Base-by-base conservation (phyloP, 2,113 vertebrate species). In the Ptyas mucosa region DNA sequence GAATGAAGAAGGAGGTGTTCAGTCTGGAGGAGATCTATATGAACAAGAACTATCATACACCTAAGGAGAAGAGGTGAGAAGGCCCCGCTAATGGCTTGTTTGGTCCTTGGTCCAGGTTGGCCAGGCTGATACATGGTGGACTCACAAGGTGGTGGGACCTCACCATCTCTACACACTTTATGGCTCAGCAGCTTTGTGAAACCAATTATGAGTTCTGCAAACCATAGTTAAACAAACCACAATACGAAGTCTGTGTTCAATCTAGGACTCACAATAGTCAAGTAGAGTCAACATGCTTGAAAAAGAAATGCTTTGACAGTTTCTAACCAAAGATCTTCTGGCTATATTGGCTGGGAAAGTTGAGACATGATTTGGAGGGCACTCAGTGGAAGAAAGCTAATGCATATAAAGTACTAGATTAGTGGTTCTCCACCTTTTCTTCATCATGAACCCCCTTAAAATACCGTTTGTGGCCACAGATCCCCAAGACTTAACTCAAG, bases 11-110 rank as follows among this genome's bases (percentile, higher is more conserved):
- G 97, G 98, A 99, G 92, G 98, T 98, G 95, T 99, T 99, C 91
- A 99, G 98, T 91, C 95, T 99, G 96, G 98, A 99, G 94, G 98
- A 99, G 97, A 99, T 99, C 96, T 99, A 99, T 94, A 99, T 98
- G 61, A 99, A 99, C 93, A 98, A 99, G 96, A 99, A 99, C 95
- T 99, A 98, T 96, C 98, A 96, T 75, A 98, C 98, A 85, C 98
- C 98, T 21, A 98, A 98, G 34, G 98, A 98, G 89, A 97, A 97
- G 94, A 98, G 98, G 98, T 99, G 94, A 97, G 97, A 54, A 85
- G 52, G 12, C 12, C 23, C 20, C 0, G 11, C 15, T 75, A 43
- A 81, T 39, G 75, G 75, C 3, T 81, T 81, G 34, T 43, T 21
- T 43, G 34, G 8, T 21, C 8, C 8, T 34, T 81, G 34, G 34